These are phyloP conservation scores for Columbina picui DNA, from an alignment of 2,113 vertebrate species.

Conservation along the genomic window DNA sequence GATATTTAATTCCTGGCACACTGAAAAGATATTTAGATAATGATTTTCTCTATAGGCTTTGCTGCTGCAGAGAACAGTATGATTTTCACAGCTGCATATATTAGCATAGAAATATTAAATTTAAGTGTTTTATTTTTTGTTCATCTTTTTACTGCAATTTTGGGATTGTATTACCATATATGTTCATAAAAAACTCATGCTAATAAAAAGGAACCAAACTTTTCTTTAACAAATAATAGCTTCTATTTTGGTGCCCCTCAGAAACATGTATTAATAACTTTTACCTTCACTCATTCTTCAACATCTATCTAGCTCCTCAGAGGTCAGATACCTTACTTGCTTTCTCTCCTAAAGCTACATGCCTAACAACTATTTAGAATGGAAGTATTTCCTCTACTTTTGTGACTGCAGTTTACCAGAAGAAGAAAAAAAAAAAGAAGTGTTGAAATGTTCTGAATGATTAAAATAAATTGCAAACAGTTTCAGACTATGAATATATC, in stretches of 20 bases:
- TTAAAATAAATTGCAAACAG: constrained; percentile 18
- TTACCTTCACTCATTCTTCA: too few species aligned
- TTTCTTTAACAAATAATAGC: neutral
- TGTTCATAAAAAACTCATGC: neutral
- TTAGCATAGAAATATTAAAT: neutral
- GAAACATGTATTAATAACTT: neutral
- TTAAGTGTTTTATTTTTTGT: neutral
- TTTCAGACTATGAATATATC: neutral
- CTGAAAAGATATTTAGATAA: neutral
- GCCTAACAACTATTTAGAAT: neutral
- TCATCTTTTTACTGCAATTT: neutral
- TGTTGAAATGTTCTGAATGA: neutral
- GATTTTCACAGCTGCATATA: neutral
- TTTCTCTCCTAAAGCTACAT: neutral
- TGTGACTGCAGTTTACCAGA: neutral
- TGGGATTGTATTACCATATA: neutral
- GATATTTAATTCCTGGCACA: neutral
- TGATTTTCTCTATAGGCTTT: neutral
- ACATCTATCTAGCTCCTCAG: too few species aligned
- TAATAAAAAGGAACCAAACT: neutral
- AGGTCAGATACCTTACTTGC: neutral
- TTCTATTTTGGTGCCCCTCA: neutral
- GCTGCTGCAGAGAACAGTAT: neutral
- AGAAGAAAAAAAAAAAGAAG: neutral
- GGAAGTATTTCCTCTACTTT: neutral